Base-by-base conservation (phyloP, 2,797 vertebrate species). In the Cirrhinus mrigala region DNA sequence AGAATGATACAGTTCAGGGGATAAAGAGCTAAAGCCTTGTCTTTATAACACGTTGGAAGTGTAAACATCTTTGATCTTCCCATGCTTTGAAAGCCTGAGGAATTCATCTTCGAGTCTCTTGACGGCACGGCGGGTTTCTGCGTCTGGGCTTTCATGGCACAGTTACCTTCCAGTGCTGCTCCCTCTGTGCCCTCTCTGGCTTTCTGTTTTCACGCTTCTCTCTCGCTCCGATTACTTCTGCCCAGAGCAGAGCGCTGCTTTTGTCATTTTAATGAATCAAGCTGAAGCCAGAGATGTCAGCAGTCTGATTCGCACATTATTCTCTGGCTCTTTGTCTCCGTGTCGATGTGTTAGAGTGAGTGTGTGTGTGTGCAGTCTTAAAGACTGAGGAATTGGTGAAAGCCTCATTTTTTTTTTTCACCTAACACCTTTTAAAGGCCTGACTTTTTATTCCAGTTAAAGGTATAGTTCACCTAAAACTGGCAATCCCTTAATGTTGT, bases 201-300 rank as follows among this genome's bases (percentile, higher is more conserved):
- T 88, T 29, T 83, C 69, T 46, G 58, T 80, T 74, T 76, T 50
- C 74, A 56, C 29, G 9, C 7, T 85, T 37, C 58, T 79, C 62
- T 66, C 64, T 76, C n/a, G 3, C 87, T 86, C 56, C 88, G 84
- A 84, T 89, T 70, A 85, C 88, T 86, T 3, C 66, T 27, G 87
- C 81, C 88, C 84, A 44, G 85, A 80, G 83, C 91, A 78, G 71
- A 90, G 89, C 68, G 69, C 88, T 87, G 79, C 88, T 91, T 94
- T 95, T 95, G 94, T 95, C 89, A 95, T 95, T 94, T 87, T 95
- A 95, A 96, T 94, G 88, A 93, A 88, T 88, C 88, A 85, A 88
- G 89, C 92, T 76, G 77, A 91, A 92, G 90, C 92, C 91, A 92
- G 92, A 94, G 93, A 92, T 94, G 92, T 92, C 89, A 88, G 87